Evolutionary conservation across 1,140 invertebrate genomes (phyloP), one percentile per base, ranked within the genome.

Genomic region (Drosophila parvula): DNA sequence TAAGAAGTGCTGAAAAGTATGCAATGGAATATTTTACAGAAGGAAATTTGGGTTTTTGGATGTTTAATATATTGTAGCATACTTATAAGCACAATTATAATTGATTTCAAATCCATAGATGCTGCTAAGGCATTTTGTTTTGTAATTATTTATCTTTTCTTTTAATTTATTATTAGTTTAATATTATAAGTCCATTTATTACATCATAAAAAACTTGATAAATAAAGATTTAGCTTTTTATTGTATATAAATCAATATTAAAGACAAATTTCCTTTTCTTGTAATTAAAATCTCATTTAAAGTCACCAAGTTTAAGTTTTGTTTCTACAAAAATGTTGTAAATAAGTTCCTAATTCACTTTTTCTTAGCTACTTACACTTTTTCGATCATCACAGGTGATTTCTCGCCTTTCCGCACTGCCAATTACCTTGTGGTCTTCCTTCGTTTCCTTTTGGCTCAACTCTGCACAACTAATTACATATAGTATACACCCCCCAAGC

Each of bases 391-490:
- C 32, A 22, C 32, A 56, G 53, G 36, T 58, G 27, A 58, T 58
- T 58, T 44, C 11, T 12, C 7, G 7, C n/a, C 22, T 44, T 18
- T 44, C 7, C 38, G 12, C 27, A 18, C 36, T 43, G 5, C 43
- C n/a, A 44, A 64, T 16, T 18, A 44, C 40, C n/a, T 18, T 38
- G 43, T 16, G 56, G 36, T 22, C 10, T 27, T 14, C 3, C 56
- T 14, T 43, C 5, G 12, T 14, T 27, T 18, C 27, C 12, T 47
- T 30, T 22, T 22, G 32, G 22, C 22, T 4, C n/a, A 47, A 30
- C 47, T 68, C 16, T 14, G 34, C 8, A 30, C 43, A 70, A 56
- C 53, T 71, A 71, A 71, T 71, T 71, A 71, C 44, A 45, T 50
- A 22, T 8, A 40, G 38, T 50, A 22, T 8, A 40, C 65, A 47